A percentile compares a stretch with the other conserved stretches of the same genome.
These are phyloP conservation scores for Drosophila suzukii DNA, from an alignment of 1,140 invertebrate genomes.

Conservation along the genomic window DNA sequence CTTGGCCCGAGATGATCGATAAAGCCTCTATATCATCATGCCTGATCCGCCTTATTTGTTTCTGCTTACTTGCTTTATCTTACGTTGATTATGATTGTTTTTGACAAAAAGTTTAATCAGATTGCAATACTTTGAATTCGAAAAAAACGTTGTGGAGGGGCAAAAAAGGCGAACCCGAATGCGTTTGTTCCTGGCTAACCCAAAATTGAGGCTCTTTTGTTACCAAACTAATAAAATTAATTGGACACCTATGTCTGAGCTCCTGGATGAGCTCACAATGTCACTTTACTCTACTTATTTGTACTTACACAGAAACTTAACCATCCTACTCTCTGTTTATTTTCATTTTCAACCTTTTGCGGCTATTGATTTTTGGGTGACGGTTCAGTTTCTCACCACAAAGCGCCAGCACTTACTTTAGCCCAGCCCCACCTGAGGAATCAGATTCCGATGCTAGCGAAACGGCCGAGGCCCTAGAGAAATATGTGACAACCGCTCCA, in stretches of 20 bases:
- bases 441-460: slow-evolving; percentile 69
- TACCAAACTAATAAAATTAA: slow-evolving; percentile 33
- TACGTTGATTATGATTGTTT: slow-evolving; percentile 41
- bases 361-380: slow-evolving; percentile 52
- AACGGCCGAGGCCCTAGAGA: slow-evolving; percentile 42
- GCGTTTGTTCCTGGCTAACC: slow-evolving; percentile 30
- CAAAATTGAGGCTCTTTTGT: slow-evolving; percentile 12
- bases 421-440: slow-evolving; percentile 44
- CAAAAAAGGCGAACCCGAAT: slow-evolving; percentile 16
- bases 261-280: background rate
- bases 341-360: slow-evolving; percentile 61
- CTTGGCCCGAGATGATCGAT: slow-evolving; percentile 10
- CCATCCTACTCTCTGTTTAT: slow-evolving; percentile 68
- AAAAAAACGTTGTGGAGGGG: slow-evolving; percentile 13
- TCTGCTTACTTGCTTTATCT: slow-evolving; percentile 35
- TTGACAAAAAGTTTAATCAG: slow-evolving; percentile 60
- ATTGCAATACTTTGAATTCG: slow-evolving; percentile 80
- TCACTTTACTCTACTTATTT: slow-evolving; percentile 1
- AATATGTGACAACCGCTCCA: slow-evolving; percentile 23
- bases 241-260: background rate
- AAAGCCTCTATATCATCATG: background rate
- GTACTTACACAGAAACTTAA: slow-evolving; percentile 30
- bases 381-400: slow-evolving; percentile 46
- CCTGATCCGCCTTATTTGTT: slow-evolving; percentile 1
- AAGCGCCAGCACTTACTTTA: slow-evolving; percentile 32